Evolutionary conservation across 2,888 invertebrate species (phyloP).

Genomic region (Amblyjoppa fuscipennis): DNA sequence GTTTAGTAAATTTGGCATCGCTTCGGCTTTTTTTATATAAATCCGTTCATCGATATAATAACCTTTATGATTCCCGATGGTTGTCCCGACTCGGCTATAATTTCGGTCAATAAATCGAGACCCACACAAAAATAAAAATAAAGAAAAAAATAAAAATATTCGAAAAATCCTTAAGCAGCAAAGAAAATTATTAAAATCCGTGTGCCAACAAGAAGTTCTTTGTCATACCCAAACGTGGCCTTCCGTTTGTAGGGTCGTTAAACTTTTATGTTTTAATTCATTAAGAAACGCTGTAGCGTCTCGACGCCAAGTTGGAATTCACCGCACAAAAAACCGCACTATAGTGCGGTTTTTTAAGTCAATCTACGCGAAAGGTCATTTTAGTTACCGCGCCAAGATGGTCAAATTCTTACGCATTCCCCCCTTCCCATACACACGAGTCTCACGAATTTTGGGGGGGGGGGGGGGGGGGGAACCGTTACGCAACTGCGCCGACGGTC

Average conservation of each 20-base stretch:
- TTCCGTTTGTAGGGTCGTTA: no score
- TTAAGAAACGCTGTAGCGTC: no score
- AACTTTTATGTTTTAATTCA: no score
- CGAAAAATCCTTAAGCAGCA: no score
- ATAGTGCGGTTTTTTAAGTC: not conserved
- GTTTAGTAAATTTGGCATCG: no score
- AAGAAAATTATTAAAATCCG: no score
- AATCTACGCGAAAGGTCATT: not conserved
- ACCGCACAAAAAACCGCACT: no score
- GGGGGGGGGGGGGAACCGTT: conserved; percentile 29
- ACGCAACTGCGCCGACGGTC: conserved; percentile 57
- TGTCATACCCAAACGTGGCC: no score
- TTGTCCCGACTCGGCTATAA: not conserved
- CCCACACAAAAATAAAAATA: not conserved
- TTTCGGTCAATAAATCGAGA: not conserved
- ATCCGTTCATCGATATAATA: no score
- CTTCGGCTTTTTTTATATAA: no score
- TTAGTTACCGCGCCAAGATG: not conserved
- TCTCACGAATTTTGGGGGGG: conserved; percentile 51
- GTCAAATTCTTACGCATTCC: conserved; percentile 10
- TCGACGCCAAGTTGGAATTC: no score
- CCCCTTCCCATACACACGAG: conserved; percentile 11
- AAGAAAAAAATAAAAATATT: not conserved
- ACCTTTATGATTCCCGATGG: not conserved
- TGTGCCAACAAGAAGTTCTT: no score